These are phyloP conservation scores for Parapsyche elsis DNA, from an alignment of 1,140 invertebrate genomes.

Conservation along the genomic window DNA sequence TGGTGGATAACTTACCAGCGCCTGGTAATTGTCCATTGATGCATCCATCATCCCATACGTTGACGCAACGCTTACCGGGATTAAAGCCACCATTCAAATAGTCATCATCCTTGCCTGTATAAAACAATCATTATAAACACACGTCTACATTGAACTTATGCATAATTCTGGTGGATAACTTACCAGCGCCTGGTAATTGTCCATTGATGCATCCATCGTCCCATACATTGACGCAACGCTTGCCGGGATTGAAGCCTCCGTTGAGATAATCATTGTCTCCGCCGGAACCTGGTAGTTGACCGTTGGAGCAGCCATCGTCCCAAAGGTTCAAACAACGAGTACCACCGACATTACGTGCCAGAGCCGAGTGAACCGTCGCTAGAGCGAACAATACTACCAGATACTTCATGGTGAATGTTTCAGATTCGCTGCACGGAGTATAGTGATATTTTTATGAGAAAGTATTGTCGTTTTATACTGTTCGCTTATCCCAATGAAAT, in stretches of 20 bases:
- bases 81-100: slow-evolving; percentile 60
- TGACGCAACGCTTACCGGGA: slow-evolving; percentile 59
- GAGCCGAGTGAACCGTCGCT: background rate
- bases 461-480: background rate
- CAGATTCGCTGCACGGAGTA: background rate
- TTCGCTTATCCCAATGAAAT: background rate
- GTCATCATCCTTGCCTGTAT: slow-evolving; percentile 59
- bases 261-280: slow-evolving; percentile 59
- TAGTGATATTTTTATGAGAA: background rate
- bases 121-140: slow-evolving; percentile 1
- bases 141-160: background rate
- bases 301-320: slow-evolving; percentile 63
- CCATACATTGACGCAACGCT: slow-evolving; percentile 60
- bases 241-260: slow-evolving; percentile 61
- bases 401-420: slow-evolving; percentile 17
- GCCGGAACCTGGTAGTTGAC: slow-evolving; percentile 60
- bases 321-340: slow-evolving; percentile 61
- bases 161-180: background rate
- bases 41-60: slow-evolving; percentile 65
- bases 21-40: slow-evolving; percentile 62
- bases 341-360: background rate
- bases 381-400: background rate
- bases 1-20: slow-evolving; percentile 57
- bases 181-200: slow-evolving; percentile 57
- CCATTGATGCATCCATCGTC: slow-evolving; percentile 60